Conservation (phyloP, 1,140 invertebrate genomes). For the Anastrepha ludens region DNA sequence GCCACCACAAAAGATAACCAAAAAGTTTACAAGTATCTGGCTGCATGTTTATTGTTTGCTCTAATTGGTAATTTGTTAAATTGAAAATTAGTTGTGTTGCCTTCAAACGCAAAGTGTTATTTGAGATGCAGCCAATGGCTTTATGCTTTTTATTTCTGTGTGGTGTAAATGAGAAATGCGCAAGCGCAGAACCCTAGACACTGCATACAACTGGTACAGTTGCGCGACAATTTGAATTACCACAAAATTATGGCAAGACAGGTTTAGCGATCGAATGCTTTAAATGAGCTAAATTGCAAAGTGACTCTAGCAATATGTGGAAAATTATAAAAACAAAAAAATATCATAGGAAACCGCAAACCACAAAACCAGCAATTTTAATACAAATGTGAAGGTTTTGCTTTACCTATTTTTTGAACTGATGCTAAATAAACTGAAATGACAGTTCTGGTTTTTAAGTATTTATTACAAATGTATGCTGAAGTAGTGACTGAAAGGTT, state of each 20-base stretch:
- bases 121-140: not conserved
- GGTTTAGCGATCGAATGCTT: not conserved
- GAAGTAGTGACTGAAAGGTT: not conserved
- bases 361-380: conserved; percentile 29
- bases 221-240: conserved; percentile 31
- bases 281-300: conserved; percentile 2
- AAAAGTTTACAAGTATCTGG: conserved; percentile 5
- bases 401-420: not conserved
- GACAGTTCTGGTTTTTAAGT: not conserved
- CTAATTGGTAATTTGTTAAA: conserved; percentile 37
- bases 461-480: not conserved
- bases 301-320: not conserved
- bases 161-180: not conserved
- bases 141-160: not conserved
- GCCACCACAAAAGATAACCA: conserved; percentile 1
- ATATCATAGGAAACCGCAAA: conserved; percentile 17
- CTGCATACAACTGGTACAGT: conserved; percentile 5
- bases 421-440: not conserved
- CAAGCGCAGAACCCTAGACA: not conserved
- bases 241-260: conserved; percentile 28
- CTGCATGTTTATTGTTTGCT: conserved; percentile 19
- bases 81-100: not conserved
- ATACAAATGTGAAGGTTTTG: conserved; percentile 24
- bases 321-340: not conserved
- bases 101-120: not conserved